Percentiles rank a stretch among this genome's conserved stretches.
Conservation (phyloP, 1,140 invertebrate genomes). For the Zaprionus camerounensis region DNA sequence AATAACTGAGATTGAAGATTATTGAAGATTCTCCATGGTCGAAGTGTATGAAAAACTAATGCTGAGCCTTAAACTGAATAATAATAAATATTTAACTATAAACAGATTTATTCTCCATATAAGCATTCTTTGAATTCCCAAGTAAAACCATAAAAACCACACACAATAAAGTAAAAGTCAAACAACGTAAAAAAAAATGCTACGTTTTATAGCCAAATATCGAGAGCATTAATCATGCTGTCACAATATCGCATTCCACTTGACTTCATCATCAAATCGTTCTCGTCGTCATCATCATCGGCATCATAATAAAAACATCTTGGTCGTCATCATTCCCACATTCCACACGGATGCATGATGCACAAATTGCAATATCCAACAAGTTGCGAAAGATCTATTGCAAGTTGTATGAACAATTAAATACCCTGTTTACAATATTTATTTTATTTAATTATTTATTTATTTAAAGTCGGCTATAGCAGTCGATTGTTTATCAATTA, state of each 20-base stretch:
- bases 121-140: neutral
- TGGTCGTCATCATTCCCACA: neutral
- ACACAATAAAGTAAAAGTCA: neutral
- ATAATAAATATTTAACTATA: neutral
- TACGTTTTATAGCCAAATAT: neutral
- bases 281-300: constrained; percentile 37
- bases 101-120: neutral
- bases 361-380: constrained; percentile 70
- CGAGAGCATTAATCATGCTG: constrained; percentile 28
- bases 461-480: too few species aligned
- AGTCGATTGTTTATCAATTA: too few species aligned
- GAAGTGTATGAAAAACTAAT: too few species aligned
- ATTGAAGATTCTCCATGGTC: too few species aligned
- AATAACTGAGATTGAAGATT: too few species aligned
- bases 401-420: neutral
- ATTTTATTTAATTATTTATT: too few species aligned
- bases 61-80: neutral
- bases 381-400: neutral
- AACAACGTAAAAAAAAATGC: neutral
- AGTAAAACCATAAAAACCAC: neutral
- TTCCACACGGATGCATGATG: constrained; percentile 60
- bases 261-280: constrained; percentile 32
- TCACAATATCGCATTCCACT: constrained; percentile 25
- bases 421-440: neutral
- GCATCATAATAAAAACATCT: constrained; percentile 8